A percentile compares a stretch with the other conserved stretches of the same genome.
These are phyloP conservation scores for Nebria salina DNA, from an alignment of 2,888 invertebrate genomes.

Conservation along the genomic window DNA sequence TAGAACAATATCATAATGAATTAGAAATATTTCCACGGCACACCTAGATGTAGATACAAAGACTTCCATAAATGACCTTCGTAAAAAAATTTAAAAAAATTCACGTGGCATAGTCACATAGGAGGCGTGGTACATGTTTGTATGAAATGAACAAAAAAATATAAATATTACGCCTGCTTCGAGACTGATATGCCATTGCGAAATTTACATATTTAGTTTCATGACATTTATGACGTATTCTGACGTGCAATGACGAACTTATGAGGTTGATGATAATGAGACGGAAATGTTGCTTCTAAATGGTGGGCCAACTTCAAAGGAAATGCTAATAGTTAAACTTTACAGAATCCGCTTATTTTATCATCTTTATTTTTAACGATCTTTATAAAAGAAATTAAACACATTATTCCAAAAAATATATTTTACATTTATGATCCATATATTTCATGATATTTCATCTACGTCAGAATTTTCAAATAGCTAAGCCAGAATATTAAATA, in stretches of 20 bases:
- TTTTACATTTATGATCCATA: no score
- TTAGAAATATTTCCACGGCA: not conserved
- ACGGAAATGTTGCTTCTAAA: not conserved
- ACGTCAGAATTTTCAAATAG: no score
- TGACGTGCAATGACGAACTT: not conserved
- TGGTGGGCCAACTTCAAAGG: not conserved
- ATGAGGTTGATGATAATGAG: not conserved
- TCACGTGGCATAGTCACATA: conserved; percentile 1
- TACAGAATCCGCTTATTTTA: not conserved
- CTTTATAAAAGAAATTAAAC: no score
- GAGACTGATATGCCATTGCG: not conserved
- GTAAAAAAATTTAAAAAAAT: not conserved
- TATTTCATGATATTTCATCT: no score
- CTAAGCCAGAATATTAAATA: no score
- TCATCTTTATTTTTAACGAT: not conserved
- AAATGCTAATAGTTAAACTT: not conserved
- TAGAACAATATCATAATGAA: not conserved
- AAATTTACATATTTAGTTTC: not conserved
- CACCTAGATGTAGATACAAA: not conserved
- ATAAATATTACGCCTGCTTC: not conserved
- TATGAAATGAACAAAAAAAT: not conserved
- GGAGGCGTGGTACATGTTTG: not conserved
- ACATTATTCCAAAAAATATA: no score
- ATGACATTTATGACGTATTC: not conserved
- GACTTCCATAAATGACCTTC: conserved; percentile 1